phyloP scores from a whole-genome alignment of 1,140 invertebrate genomes.

The Laupala kohalensis region DNA sequence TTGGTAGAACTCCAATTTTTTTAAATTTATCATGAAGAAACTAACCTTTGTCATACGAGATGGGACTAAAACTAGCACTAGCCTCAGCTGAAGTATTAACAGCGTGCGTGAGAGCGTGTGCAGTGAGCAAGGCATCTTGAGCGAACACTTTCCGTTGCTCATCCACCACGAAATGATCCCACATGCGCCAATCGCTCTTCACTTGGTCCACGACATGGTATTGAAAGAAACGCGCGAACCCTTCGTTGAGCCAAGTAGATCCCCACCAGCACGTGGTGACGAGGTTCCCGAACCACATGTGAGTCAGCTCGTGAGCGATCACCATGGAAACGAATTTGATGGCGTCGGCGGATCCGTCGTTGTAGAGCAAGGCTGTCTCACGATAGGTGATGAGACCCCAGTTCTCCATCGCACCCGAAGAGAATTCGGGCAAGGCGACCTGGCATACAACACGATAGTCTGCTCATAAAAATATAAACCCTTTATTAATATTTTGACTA shows the following conservation, averaged over 20 bases:
- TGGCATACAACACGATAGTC: no score
- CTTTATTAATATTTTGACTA: no score
- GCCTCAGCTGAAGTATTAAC: conserved; percentile 37
- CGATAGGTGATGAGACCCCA: no score
- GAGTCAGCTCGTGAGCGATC: conserved; percentile 37
- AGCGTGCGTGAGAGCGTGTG: conserved; percentile 25
- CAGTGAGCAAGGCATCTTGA: conserved; percentile 18
- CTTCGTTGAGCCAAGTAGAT: conserved; percentile 42
- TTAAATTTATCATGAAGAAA: no score
- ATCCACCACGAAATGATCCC: conserved; percentile 55
- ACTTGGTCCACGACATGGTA: conserved; percentile 26
- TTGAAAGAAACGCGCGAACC: conserved; percentile 34
- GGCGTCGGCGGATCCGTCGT: conserved; percentile 24
- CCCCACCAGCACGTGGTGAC: conserved; percentile 30
- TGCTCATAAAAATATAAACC: no score
- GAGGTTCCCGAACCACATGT: conserved; percentile 35
- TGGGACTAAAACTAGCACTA: conserved; percentile 48
- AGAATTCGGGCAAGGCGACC: no score
- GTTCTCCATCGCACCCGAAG: no score
- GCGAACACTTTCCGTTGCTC: conserved; percentile 28
- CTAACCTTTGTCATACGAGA: conserved; percentile 58
- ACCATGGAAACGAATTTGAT: conserved; percentile 29
- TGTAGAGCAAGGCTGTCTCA: not conserved
- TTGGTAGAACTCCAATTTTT: not conserved
- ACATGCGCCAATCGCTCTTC: conserved; percentile 40